A percentile compares a stretch with the other conserved stretches of the same genome.
phyloP scores from a whole-genome alignment of 1,140 invertebrate genomes.

The Drosophila orosa region DNA sequence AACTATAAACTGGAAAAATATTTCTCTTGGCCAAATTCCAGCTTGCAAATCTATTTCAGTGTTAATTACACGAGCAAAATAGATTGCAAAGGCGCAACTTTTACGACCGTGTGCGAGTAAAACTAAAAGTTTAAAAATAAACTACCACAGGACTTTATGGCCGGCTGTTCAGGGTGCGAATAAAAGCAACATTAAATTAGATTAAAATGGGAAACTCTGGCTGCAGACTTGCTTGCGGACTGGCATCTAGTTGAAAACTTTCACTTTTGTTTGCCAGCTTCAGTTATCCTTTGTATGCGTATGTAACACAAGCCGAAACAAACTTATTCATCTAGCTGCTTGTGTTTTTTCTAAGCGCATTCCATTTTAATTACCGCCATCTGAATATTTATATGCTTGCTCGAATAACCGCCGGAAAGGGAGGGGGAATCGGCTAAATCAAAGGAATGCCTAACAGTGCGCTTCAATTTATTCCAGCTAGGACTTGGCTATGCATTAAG shows the following conservation, averaged over 20 bases:
- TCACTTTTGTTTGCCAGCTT: slow-evolving; percentile 5
- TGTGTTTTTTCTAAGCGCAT: not conserved
- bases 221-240: not conserved
- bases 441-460: slow-evolving; percentile 26
- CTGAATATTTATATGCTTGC: slow-evolving; percentile 18
- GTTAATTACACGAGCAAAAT: slow-evolving; percentile 53
- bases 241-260: slow-evolving; percentile 29
- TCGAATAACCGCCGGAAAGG: not conserved
- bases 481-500: slow-evolving; percentile 27
- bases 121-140: slow-evolving; percentile 53
- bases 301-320: slow-evolving; percentile 2
- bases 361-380: slow-evolving; percentile 35
- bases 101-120: slow-evolving; percentile 22
- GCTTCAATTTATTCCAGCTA: slow-evolving; percentile 30
- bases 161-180: slow-evolving; percentile 22
- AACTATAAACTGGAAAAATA: slow-evolving; percentile 41
- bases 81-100: slow-evolving; percentile 32
- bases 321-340: slow-evolving; percentile 4
- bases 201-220: slow-evolving; percentile 29
- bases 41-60: slow-evolving; percentile 51
- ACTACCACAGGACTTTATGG: slow-evolving; percentile 30
- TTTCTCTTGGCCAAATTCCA: slow-evolving; percentile 25
- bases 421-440: slow-evolving; percentile 5
- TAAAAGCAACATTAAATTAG: slow-evolving; percentile 45
- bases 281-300: slow-evolving; percentile 5